phyloP scores from a whole-genome alignment of 1,140 invertebrate species.

The Nasonia vitripennis region DNA sequence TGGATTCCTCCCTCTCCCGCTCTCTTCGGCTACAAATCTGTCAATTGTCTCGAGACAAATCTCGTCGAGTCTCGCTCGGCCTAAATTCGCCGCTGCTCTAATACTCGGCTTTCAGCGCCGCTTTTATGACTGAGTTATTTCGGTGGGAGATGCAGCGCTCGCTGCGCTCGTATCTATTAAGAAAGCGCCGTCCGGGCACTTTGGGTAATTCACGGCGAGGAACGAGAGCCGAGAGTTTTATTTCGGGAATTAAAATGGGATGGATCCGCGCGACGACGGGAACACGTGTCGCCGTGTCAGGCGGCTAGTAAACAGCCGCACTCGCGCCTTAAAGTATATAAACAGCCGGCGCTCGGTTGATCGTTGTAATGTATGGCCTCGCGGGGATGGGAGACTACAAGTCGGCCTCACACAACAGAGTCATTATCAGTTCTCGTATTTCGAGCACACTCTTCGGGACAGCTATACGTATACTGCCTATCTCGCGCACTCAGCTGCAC shows the following conservation, averaged over 20 bases:
- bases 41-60: conserved; percentile 73
- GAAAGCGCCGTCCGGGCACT: neutral
- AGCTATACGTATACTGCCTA: neutral
- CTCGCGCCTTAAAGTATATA: neutral
- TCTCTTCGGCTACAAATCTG: conserved; percentile 67
- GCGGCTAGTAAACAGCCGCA: neutral
- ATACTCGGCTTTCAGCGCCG: neutral
- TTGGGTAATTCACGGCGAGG: neutral
- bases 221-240: conserved; percentile 4
- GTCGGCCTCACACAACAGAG: too few relatives aligned
- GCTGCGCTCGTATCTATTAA: neutral
- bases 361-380: neutral
- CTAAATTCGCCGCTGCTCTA: neutral
- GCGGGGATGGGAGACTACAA: too few relatives aligned
- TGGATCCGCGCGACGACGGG: neutral
- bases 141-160: neutral
- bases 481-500: neutral
- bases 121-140: conserved; percentile 16
- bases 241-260: conserved; percentile 34
- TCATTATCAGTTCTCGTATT: neutral
- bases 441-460: neutral
- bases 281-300: conserved; percentile 17
- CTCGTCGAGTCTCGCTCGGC: conserved; percentile 44
- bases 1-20: neutral
- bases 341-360: neutral